A percentile compares a stretch with the other conserved stretches of the same genome.
Evolutionary conservation across 2,113 vertebrate genomes (phyloP).

Genomic region (Macquaria ambigua): DNA sequence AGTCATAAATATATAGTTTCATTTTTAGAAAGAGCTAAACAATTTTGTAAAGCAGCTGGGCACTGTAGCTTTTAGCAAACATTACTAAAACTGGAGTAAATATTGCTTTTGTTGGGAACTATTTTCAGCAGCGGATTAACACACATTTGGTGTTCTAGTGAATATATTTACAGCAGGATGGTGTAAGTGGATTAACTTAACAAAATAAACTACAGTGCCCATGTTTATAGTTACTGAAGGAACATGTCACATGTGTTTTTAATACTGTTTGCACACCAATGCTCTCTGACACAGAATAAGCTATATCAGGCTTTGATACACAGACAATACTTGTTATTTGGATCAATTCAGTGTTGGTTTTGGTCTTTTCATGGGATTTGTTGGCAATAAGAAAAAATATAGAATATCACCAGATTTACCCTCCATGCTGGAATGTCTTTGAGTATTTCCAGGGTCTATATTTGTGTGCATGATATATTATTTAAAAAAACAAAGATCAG

Average conservation of each 20-base stretch:
- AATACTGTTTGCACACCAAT: not conserved
- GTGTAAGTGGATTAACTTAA: not conserved
- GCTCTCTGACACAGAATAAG: not conserved
- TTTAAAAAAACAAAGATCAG: not conserved
- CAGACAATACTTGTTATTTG: not conserved
- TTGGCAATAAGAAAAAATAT: not conserved
- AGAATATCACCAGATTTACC: not conserved
- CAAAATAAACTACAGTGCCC: conserved; percentile 5
- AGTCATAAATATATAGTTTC: not conserved
- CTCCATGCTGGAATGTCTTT: not conserved
- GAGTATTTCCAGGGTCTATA: not conserved
- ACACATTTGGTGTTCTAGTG: not conserved
- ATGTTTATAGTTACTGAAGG: not conserved
- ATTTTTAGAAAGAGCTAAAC: not conserved
- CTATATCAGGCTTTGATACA: not conserved
- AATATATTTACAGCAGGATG: conserved; percentile 1
- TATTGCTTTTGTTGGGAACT: not conserved
- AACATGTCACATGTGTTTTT: not conserved
- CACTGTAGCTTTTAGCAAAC: not conserved
- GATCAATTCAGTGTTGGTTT: not conserved
- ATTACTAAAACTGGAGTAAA: not conserved
- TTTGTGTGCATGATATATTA: not conserved
- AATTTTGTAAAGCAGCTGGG: not conserved
- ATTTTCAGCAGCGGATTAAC: conserved; percentile 17
- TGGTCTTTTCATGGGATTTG: not conserved